A percentile compares a stretch with the other conserved stretches of the same genome.
Evolutionary conservation across 2,113 vertebrate species (phyloP).

Genomic region (Psittacus erithacus): DNA sequence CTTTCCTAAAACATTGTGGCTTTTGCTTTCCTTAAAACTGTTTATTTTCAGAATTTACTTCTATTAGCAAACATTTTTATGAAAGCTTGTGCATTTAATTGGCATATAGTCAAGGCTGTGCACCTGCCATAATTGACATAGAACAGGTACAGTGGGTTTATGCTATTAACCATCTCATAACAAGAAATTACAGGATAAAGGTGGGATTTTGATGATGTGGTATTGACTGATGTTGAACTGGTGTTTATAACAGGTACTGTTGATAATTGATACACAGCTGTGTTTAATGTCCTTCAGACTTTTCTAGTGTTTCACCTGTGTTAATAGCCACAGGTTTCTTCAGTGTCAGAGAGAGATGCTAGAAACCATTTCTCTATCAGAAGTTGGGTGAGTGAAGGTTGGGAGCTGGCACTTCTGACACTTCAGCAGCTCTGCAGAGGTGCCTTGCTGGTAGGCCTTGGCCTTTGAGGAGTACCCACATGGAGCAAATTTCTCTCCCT

Average conservation of each 20-base stretch:
- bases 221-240: neutral
- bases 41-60: neutral
- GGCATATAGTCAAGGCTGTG: neutral
- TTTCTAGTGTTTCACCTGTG: neutral
- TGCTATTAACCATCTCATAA: neutral
- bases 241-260: neutral
- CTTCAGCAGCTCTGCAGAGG: neutral
- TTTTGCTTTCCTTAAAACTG: neutral
- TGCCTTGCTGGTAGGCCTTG: neutral
- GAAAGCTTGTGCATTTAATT: neutral
- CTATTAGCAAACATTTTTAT: neutral
- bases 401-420: neutral
- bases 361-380: neutral
- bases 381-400: no score
- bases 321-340: neutral
- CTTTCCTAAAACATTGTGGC: neutral
- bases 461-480: neutral
- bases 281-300: neutral
- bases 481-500: neutral
- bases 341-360: neutral
- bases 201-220: neutral
- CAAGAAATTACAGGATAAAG: neutral
- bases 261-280: neutral
- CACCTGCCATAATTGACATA: neutral
- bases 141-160: neutral